Conservation (phyloP, 2,888 invertebrate species). For the Mythimna pallens region DNA sequence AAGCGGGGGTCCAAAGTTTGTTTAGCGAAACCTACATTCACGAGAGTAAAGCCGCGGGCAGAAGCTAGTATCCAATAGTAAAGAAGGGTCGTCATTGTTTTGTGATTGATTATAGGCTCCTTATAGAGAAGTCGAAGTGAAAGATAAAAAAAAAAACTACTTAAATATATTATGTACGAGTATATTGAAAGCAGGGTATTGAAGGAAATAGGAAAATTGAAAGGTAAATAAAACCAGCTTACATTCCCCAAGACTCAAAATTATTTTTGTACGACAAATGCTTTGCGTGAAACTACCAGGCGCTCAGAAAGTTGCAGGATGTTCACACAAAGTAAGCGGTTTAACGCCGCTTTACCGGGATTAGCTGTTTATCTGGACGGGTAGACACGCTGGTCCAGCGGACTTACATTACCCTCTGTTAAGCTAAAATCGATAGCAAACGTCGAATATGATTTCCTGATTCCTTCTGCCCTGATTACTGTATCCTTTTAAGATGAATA, state of each 20-base stretch:
- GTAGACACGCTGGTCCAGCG: conserved; percentile 45
- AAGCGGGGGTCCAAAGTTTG: too few relatives aligned
- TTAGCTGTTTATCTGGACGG: conserved; percentile 58
- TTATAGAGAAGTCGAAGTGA: neutral
- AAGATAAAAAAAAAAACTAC: neutral
- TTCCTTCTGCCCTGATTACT: conserved; percentile 7
- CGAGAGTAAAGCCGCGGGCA: too few relatives aligned
- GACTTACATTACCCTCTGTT: conserved; percentile 33
- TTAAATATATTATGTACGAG: too few relatives aligned
- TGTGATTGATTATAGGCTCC: neutral
- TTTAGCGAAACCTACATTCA: too few relatives aligned
- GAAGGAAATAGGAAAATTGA: conserved; percentile 14
- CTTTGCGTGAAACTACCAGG: conserved; percentile 46
- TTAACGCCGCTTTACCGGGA: conserved; percentile 58
- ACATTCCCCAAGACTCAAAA: neutral
- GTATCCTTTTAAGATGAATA: neutral
- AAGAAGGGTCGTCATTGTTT: neutral
- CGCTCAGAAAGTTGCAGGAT: conserved; percentile 54
- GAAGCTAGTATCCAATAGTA: too few relatives aligned
- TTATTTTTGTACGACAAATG: conserved; percentile 19
- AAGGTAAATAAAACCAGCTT: conserved; percentile 12
- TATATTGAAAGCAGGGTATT: neutral
- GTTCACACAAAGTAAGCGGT: conserved; percentile 64
- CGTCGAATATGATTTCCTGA: conserved; percentile 44
- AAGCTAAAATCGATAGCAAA: conserved; percentile 42